Conservation (phyloP, 2,888 invertebrate species). For the Venusia cambrica region DNA sequence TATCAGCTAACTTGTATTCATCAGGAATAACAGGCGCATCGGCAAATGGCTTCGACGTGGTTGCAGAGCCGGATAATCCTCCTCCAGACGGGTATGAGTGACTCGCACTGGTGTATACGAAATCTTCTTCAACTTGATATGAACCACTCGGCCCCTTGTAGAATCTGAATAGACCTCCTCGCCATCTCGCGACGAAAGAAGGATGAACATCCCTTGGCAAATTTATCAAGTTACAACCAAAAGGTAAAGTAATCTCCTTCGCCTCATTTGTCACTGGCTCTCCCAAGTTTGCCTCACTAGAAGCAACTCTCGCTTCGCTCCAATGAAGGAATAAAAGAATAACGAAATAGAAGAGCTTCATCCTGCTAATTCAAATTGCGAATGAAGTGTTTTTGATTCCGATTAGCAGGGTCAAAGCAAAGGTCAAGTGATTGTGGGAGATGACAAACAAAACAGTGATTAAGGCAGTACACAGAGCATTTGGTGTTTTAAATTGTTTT, state of each 20-base stretch:
- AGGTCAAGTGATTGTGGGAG: constrained; percentile 35
- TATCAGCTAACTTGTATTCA: constrained; percentile 32
- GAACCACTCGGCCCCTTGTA: constrained; percentile 27
- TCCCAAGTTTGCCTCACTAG: constrained; percentile 35
- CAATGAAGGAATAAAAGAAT: constrained; percentile 36
- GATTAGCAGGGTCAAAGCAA: constrained; percentile 40
- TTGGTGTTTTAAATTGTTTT: too few relatives aligned
- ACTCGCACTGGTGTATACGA: constrained; percentile 27
- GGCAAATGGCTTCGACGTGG: constrained; percentile 32
- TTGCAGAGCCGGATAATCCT: constrained; percentile 34
- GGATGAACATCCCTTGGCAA: constrained; percentile 45
- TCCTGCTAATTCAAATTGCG: constrained; percentile 35
- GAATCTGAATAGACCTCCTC: constrained; percentile 39
- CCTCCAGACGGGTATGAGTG: constrained; percentile 39
- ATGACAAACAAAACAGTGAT: too few relatives aligned
- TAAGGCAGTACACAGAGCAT: too few relatives aligned
- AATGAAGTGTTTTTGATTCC: constrained; percentile 30
- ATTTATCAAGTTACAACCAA: constrained; percentile 41
- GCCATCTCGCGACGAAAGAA: constrained; percentile 46
- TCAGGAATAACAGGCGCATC: constrained; percentile 38
- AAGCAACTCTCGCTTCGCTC: constrained; percentile 42
- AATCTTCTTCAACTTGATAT: constrained; percentile 31
- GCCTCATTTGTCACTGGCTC: constrained; percentile 23
- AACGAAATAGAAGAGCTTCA: constrained; percentile 42
- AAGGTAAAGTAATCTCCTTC: constrained; percentile 36